A percentile compares a stretch with the other conserved stretches of the same genome.
phyloP scores from a whole-genome alignment of 1,140 invertebrate species.

The Nasonia vitripennis region DNA sequence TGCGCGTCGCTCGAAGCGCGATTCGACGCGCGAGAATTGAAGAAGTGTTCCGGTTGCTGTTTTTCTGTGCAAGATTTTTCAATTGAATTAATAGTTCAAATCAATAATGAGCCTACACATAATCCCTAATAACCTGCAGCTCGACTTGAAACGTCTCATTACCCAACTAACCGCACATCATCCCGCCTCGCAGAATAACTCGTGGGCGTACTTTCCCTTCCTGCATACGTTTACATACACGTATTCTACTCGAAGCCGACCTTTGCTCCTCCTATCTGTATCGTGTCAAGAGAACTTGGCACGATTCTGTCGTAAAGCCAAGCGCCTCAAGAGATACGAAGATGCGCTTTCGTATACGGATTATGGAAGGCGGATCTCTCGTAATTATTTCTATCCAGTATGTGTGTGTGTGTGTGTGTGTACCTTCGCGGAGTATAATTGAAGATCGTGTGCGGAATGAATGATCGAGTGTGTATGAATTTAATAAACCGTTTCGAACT shows the following conservation, averaged over 20 bases:
- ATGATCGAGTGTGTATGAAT: not conserved
- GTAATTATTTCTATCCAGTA: not conserved
- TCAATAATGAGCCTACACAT: no score
- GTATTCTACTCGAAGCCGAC: not conserved
- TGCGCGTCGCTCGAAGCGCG: not conserved
- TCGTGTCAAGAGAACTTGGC: not conserved
- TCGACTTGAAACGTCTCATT: not conserved
- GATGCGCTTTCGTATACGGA: not conserved
- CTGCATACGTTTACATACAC: not conserved
- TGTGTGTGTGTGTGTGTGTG: not conserved
- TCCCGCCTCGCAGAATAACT: no score
- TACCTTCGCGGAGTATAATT: not conserved
- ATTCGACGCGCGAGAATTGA: not conserved
- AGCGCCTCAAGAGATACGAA: not conserved
- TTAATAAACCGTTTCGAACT: not conserved
- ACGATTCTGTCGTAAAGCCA: not conserved
- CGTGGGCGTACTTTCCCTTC: slow-evolving; percentile 9
- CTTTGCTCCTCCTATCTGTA: not conserved
- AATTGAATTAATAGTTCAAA: no score
- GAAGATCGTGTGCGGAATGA: not conserved
- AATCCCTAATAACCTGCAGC: no score
- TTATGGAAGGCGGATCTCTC: not conserved
- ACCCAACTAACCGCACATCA: not conserved
- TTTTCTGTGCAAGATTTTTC: not conserved
- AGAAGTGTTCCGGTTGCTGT: not conserved